Base-by-base conservation (phyloP, 2,113 vertebrate species). In the Eonycteris spelaea region DNA sequence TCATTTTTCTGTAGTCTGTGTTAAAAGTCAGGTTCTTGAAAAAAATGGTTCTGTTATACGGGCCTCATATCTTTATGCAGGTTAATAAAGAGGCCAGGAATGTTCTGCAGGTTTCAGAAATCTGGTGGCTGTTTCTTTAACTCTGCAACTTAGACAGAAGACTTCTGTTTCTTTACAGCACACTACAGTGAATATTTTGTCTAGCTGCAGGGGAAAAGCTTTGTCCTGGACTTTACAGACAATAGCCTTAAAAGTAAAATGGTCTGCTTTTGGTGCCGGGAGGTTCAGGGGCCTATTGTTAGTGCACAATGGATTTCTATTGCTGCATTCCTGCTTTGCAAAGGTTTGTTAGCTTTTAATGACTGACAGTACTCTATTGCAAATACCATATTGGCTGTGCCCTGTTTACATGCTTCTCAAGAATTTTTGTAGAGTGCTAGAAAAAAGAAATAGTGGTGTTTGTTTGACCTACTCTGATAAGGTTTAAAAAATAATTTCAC, bases 301-400 rank as follows among this genome's bases (percentile, higher is more conserved):
- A 96, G 97, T 68, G 86, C 95, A 97, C 98, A 98, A 96, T 98
- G 97, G 98, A 88, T 98, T 97, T 96, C 98, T 96, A 13, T 97
- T 86, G 95, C 98, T 86, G 97, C 98, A 98, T 98, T 99, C 98
- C 98, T 98, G 98, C 98, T 97, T 98, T 97, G 98, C 97, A 96
- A 98, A 98, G 98, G 98, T 98, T 98, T 98, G 98, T 98, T 98
- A 98, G 99, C 99, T 99, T 99, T 99, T 99, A 98, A 97, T 97
- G 99, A 98, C 97, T 97, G 98, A 98, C 98, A 95, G 98, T 94
- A 88, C 96, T 98, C 96, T 61, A 63, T 96, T 86, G 97, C 98
- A 95, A 97, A 98, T 86, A 95, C 97, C 96, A 68, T 92, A 19
- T 74, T 97, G 94, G 95, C 95, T 93, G 94, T 55, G 96, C 97